Conservation (phyloP, 1,140 invertebrate genomes). For the Bombus superbus region DNA sequence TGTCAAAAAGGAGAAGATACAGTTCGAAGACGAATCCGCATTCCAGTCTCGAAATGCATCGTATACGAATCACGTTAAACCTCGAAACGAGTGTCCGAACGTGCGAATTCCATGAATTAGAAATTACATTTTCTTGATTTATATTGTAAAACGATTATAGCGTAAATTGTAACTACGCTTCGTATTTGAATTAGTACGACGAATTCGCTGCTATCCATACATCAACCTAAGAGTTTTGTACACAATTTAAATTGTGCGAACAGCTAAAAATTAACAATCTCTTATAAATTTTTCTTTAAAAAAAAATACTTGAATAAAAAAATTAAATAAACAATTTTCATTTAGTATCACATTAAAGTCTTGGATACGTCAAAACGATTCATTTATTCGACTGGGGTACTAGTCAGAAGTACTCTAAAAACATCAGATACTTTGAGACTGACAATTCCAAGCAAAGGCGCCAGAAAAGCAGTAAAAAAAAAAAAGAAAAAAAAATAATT, state of each 20-base stretch:
- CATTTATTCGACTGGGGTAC: background rate
- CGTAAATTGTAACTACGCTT: no score
- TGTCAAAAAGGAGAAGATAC: conserved; percentile 7
- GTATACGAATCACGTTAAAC: conserved; percentile 11
- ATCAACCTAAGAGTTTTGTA: no score
- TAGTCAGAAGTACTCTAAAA: background rate
- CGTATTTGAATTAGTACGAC: no score
- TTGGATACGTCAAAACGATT: background rate
- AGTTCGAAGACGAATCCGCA: conserved; percentile 7
- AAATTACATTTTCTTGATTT: background rate
- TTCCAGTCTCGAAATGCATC: conserved; percentile 7
- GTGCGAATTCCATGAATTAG: background rate
- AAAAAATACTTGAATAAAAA: no score
- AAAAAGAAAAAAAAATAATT: background rate
- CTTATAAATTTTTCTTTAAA: no score
- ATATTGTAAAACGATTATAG: background rate
- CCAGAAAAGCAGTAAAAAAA: background rate
- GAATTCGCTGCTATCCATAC: no score
- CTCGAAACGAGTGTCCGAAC: background rate
- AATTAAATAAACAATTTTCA: no score
- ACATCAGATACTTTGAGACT: background rate
- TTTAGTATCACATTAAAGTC: no score
- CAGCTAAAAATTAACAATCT: no score
- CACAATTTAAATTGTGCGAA: no score
- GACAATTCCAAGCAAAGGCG: background rate